Evolutionary conservation across 2,113 vertebrate species (phyloP), one percentile per base, ranked within the genome.

Genomic region (Aix galericulata): DNA sequence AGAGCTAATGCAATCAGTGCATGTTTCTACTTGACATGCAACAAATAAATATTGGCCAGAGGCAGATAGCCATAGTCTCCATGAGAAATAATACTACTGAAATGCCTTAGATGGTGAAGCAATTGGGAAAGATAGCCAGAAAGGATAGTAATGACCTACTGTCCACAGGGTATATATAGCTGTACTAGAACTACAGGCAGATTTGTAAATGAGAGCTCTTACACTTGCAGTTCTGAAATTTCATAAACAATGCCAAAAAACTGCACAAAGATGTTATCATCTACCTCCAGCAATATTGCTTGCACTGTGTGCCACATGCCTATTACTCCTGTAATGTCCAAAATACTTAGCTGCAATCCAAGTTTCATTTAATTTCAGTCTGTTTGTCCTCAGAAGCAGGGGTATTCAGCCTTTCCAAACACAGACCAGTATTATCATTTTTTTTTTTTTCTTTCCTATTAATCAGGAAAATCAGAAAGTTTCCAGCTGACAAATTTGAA

Each of bases 1-100:
- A 74, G 50, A 88, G 55, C 32, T 86, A 80, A 93, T 93, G 89
- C 40, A 85, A 73, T 91, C 52, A 86, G 46, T 34, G 55, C 42
- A 46, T 5, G 34, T 85, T 94, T 95, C 75, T 86, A 52, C 64
- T 52, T 83, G 82, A 83, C 22, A 46, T 38, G 32, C 46, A 93
- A 69, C 16, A 94, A 88, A 85, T 46, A 89, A 77, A 86, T 89
- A 69, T 10, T 80, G 55, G 50, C 67, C 67, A 71, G 79, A 71
- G 68, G 82, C 55, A n/a, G 53, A 68, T 32, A 40, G 23, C 17
- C 36, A 26, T 50, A 79, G 31, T 32, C 25, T 86, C 27, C 46
- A 50, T 32, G 7, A 95, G 68, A 68, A 85, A 63, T 23, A 71
- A 50, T 40, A 38, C 13, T 34, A 27, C 5, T 11, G 16, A 89